Evolutionary conservation across 2,888 invertebrate genomes (phyloP).

Genomic region (Linnaemya vulpina): DNA sequence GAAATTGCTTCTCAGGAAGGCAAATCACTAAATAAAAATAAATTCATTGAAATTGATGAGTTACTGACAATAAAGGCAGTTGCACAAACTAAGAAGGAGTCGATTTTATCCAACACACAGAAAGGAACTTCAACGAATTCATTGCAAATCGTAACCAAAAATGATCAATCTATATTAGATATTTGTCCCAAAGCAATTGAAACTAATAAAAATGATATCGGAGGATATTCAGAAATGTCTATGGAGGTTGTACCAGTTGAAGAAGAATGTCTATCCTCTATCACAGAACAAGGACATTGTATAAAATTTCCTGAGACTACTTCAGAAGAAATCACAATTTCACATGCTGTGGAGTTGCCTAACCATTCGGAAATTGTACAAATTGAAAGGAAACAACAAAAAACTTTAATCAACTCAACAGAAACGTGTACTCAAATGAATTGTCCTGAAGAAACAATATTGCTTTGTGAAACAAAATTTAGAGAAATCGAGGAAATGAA

Average conservation of each 20-base stretch:
- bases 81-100: too few species aligned
- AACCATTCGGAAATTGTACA: not conserved
- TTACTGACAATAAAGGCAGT: too few species aligned
- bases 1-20: not conserved
- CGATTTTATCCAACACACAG: too few species aligned
- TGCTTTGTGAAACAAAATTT: not conserved
- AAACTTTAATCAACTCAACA: not conserved
- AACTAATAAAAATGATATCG: too few species aligned
- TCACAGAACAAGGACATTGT: not conserved
- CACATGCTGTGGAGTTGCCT: not conserved
- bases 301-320: not conserved
- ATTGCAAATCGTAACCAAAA: too few species aligned
- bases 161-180: too few species aligned
- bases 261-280: not conserved
- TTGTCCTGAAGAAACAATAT: not conserved
- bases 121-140: too few species aligned
- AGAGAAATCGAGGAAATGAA: not conserved
- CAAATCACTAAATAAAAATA: not conserved
- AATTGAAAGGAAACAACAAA: not conserved
- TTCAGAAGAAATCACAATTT: not conserved
- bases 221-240: too few species aligned
- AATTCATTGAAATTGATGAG: too few species aligned
- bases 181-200: too few species aligned
- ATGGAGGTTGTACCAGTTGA: not conserved
- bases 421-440: not conserved